Evolutionary conservation across 2,113 vertebrate species (phyloP).

Genomic region (Sus scrofa): DNA sequence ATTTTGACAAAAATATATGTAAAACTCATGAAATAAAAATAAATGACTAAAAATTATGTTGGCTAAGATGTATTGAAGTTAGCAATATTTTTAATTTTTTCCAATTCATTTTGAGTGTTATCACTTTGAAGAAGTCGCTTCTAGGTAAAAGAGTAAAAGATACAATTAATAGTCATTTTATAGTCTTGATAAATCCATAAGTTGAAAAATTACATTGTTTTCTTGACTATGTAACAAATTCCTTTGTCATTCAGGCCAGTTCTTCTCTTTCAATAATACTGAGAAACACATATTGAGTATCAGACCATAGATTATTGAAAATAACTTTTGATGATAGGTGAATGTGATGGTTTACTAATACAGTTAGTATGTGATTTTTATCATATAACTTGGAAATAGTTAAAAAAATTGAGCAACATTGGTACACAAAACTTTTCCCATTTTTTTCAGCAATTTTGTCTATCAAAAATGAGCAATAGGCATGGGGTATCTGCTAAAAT

Average conservation of each 20-base stretch:
- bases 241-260: not conserved
- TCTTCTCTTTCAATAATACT: not conserved
- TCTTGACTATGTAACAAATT: not conserved
- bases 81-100: not conserved
- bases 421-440: not conserved
- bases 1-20: not conserved
- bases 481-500: not conserved
- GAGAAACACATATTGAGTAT: not conserved
- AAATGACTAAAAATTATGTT: not conserved
- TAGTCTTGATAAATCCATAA: not conserved
- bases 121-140: not conserved
- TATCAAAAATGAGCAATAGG: not conserved
- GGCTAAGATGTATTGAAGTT: not conserved
- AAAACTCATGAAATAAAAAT: slow-evolving; percentile 20
- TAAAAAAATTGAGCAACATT: slow-evolving; percentile 3
- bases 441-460: not conserved
- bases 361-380: not conserved
- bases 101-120: not conserved
- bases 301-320: not conserved
- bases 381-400: not conserved
- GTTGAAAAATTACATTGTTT: not conserved
- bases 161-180: not conserved
- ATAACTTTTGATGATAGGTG: not conserved
- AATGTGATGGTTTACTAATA: not conserved
- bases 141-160: not conserved